Percentiles rank a stretch among this genome's conserved stretches.
phyloP scores from a whole-genome alignment of 2,797 vertebrate genomes.

The Enteromius treurensis region DNA sequence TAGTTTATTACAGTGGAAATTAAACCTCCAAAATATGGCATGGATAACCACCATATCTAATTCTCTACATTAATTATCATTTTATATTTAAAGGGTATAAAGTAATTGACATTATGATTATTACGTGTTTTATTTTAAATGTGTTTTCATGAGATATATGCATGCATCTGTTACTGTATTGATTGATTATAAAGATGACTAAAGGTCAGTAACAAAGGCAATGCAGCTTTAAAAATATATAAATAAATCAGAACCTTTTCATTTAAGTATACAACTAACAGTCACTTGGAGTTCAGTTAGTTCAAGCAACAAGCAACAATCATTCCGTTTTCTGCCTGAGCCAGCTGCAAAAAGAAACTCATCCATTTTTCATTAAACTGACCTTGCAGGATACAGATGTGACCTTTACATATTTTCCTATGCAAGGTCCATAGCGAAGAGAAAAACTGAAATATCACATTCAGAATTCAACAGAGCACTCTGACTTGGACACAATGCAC shows the following conservation, averaged over 20 bases:
- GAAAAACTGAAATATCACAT: neutral
- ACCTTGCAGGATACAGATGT: slow-evolving; percentile 46
- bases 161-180: neutral
- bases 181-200: neutral
- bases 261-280: neutral
- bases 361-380: slow-evolving; percentile 56
- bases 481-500: neutral
- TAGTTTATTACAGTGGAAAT: neutral
- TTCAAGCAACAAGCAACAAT: neutral
- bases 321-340: slow-evolving; percentile 30
- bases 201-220: neutral
- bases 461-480: neutral
- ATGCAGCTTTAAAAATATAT: neutral
- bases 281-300: neutral
- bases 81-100: neutral
- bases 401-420: slow-evolving; percentile 51
- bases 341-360: slow-evolving; percentile 39
- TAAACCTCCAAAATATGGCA: neutral
- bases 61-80: neutral
- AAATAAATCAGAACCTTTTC: neutral
- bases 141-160: neutral
- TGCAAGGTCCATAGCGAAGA: slow-evolving; percentile 23
- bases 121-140: neutral
- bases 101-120: neutral
- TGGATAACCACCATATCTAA: neutral